These are phyloP conservation scores for Drosophila testacea DNA, from an alignment of 2,888 invertebrate genomes.

Conservation along the genomic window DNA sequence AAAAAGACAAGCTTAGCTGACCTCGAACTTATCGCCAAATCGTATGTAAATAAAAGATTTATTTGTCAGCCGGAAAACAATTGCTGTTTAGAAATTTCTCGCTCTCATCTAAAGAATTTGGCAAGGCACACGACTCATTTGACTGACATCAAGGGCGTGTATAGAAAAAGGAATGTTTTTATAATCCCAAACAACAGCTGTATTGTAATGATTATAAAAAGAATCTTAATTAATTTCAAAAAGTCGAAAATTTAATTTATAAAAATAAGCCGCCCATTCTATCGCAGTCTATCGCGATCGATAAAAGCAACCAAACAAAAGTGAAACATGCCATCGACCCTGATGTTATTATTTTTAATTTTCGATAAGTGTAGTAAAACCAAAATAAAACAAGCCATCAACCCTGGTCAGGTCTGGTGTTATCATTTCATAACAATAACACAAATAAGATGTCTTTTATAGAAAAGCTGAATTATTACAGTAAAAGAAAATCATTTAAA, in stretches of 20 bases:
- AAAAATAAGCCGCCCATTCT: constrained; percentile 18
- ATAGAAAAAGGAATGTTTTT: constrained; percentile 37
- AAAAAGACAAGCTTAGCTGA: not conserved
- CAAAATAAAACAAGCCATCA: not conserved
- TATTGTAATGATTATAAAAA: not conserved
- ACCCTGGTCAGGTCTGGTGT: constrained; percentile 33
- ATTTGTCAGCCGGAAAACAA: constrained; percentile 64
- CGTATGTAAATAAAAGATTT: constrained; percentile 57
- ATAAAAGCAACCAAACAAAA: constrained; percentile 4
- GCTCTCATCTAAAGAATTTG: constrained; percentile 46
- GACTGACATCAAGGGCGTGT: constrained; percentile 34
- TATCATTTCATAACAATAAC: constrained; percentile 67
- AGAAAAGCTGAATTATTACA: constrained; percentile 67
- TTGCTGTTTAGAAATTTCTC: constrained; percentile 27
- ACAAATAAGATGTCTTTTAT: constrained; percentile 68
- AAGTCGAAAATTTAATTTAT: not conserved
- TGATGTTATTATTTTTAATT: no score
- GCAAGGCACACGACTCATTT: constrained; percentile 44
- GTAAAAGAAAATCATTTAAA: constrained; percentile 84
- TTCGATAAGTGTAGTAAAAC: constrained; percentile 22
- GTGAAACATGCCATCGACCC: no score
- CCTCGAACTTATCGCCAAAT: constrained; percentile 72
- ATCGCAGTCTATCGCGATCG: constrained; percentile 12
- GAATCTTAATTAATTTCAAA: not conserved
- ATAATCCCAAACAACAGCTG: constrained; percentile 42